Evolutionary conservation across 2,888 invertebrate species (phyloP).

Genomic region (Ectemnius cavifrons): DNA sequence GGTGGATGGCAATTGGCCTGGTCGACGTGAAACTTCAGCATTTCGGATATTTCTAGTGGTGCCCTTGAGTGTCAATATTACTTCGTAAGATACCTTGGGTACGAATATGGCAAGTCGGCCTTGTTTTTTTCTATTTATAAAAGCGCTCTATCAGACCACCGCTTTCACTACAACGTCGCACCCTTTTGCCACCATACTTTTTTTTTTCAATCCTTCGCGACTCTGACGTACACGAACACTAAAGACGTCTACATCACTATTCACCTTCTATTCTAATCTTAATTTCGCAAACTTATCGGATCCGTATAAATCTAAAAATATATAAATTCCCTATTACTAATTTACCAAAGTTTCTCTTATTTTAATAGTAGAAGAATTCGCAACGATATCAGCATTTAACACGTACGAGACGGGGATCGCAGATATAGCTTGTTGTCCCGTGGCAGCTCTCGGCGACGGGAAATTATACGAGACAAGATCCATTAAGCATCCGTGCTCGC

Average conservation of each 20-base stretch:
- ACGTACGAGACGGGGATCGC: not conserved
- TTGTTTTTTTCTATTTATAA: conserved; percentile 54
- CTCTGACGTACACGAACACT: too few species aligned
- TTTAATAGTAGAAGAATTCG: too few species aligned
- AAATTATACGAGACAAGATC: conserved; percentile 26
- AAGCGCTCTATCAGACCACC: conserved; percentile 41
- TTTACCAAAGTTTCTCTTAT: too few species aligned
- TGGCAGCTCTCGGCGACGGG: conserved; percentile 7
- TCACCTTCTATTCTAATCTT: too few species aligned
- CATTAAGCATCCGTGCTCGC: conserved; percentile 37
- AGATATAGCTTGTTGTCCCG: not conserved
- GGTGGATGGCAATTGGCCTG: too few species aligned
- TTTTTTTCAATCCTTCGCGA: conserved; percentile 2
- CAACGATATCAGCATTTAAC: too few species aligned
- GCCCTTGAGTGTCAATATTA: not conserved
- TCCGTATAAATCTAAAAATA: too few species aligned
- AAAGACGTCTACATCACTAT: too few species aligned
- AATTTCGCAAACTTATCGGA: too few species aligned
- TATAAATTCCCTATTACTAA: too few species aligned
- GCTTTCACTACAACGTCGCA: conserved; percentile 10
- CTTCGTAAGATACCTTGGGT: conserved; percentile 18
- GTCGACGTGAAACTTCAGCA: too few species aligned
- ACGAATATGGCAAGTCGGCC: conserved; percentile 41
- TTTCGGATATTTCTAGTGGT: too few species aligned
- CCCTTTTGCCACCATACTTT: conserved; percentile 15